Evolutionary conservation across 2,888 invertebrate genomes (phyloP).

Genomic region (Apamea anceps): DNA sequence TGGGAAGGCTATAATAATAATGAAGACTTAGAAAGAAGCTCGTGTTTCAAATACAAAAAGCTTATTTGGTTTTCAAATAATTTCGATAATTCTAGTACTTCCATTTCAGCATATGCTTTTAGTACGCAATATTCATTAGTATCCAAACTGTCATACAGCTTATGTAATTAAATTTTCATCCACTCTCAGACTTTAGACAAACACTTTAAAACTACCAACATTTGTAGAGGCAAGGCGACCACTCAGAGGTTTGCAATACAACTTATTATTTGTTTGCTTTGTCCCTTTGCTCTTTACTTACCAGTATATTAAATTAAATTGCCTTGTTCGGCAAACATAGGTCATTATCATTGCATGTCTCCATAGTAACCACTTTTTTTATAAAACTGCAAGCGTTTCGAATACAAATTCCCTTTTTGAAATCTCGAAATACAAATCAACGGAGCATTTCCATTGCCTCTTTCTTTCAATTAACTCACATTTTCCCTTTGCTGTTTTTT

Average conservation of each 20-base stretch:
- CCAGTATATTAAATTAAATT: not conserved
- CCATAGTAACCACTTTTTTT: not conserved
- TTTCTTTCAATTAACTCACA: conserved; percentile 14
- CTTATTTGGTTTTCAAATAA: not conserved
- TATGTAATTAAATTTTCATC: conserved; percentile 37
- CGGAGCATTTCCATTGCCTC: not conserved
- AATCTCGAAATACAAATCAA: not conserved
- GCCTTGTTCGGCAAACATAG: not conserved
- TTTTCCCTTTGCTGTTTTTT: not conserved
- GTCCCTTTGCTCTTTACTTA: not conserved
- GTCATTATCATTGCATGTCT: not conserved
- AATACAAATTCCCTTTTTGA: not conserved
- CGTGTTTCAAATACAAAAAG: not conserved
- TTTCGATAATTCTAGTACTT: not conserved
- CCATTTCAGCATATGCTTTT: not conserved
- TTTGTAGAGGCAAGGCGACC: not conserved
- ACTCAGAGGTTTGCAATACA: conserved; percentile 11
- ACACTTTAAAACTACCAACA: conserved; percentile 29
- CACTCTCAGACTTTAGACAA: conserved; percentile 32
- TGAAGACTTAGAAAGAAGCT: not conserved
- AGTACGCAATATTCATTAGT: conserved; percentile 18
- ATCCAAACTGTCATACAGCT: not conserved
- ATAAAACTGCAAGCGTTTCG: conserved; percentile 1
- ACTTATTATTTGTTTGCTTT: conserved; percentile 22
- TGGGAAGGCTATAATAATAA: not conserved